These are phyloP conservation scores for Jacana jacana DNA, from an alignment of 2,113 vertebrate species.

Conservation along the genomic window DNA sequence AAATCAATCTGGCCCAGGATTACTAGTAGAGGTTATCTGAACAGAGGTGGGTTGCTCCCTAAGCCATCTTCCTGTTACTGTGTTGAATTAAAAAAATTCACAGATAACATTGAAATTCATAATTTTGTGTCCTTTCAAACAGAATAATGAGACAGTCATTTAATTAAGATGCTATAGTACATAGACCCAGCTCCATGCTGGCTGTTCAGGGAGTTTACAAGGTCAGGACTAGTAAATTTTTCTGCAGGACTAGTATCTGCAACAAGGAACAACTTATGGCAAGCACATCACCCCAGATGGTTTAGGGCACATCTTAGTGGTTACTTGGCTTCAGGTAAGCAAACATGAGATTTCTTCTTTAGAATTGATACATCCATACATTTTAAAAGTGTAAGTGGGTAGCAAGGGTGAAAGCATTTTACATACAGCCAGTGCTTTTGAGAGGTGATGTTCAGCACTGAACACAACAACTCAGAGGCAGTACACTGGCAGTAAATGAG, in stretches of 20 bases:
- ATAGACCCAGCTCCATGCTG: fast-evolving
- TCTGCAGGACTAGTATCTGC: not conserved
- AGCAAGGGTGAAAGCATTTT: not conserved
- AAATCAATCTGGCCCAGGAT: not conserved
- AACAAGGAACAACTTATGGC: not conserved
- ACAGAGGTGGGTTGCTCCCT: not conserved
- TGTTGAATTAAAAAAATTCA: not conserved
- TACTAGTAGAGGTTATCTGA: not conserved
- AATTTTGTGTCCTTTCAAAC: not conserved
- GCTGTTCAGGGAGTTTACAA: not conserved
- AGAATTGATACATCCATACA: not conserved
- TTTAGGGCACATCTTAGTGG: not conserved
- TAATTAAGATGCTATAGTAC: not conserved
- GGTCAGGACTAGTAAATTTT: not conserved
- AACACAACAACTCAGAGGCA: not conserved
- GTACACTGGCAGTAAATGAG: not conserved
- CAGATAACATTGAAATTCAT: not conserved
- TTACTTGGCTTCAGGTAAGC: not conserved
- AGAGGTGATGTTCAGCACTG: not conserved
- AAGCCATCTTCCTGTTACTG: not conserved
- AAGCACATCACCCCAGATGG: not conserved
- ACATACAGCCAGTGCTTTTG: not conserved
- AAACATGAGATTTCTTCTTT: not conserved
- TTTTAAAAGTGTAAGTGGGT: not conserved
- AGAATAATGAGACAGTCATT: not conserved